Base-by-base conservation (phyloP, 1,140 invertebrate species). In the Drosophila santomea region DNA sequence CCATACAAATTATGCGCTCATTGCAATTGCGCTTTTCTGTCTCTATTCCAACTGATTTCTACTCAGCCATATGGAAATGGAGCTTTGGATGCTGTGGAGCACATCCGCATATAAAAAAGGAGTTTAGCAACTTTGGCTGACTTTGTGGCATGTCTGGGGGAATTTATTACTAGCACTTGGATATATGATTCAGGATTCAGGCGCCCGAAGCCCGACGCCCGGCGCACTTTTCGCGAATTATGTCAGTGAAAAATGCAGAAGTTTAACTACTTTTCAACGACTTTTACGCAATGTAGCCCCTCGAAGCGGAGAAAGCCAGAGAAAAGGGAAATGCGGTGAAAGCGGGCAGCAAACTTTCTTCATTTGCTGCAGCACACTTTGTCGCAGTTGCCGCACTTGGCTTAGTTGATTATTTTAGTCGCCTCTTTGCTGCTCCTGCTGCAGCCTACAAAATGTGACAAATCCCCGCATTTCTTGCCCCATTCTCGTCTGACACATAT, bases 181-280 rank as follows among this genome's bases (percentile, higher is more conserved):
- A 69, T 66, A 86, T 85, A 81, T 82, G 74, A 80, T 78, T 81
- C 82, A 66, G 74, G 20, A 57, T 50, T 66, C 20, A 20, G 20
- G 20, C 20, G 20, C 20, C 20, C 20, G 68, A 38, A 48, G 74
- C 71, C 76, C 20, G 68, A 38, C 48, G 74, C 71, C 76, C 58
- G 25, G 67, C 51, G 41, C 48, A 54, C 58, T 73, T 44, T 23
- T 38, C 32, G 38, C 51, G 63, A 86, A 86, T 86, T 86, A 88
- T 86, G 79, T 76, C 82, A 86, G 77, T 57, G 59, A 82, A 82
- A 76, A 86, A 88, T 73, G 61, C 78, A 79, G 74, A 82, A 86
- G 61, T 88, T 86, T 88, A 88, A 86, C 82, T 86, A 86, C 82
- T 86, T 86, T 86, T 66, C 82, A 64, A 79, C 71, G 83, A 79